phyloP scores from a whole-genome alignment of 2,797 vertebrate species.

The Glossophaga mutica region DNA sequence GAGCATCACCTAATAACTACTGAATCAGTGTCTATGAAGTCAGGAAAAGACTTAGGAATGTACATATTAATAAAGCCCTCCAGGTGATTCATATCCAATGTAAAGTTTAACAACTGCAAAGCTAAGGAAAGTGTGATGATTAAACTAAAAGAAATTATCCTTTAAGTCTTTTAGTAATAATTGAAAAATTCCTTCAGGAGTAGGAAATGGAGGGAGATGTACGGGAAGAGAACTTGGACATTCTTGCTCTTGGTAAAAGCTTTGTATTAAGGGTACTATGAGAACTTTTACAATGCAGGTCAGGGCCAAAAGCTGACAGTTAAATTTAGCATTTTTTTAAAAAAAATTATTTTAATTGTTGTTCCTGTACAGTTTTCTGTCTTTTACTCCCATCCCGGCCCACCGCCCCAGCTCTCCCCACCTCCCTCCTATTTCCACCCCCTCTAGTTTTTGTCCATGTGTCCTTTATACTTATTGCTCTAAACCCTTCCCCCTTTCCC shows the following conservation, averaged over 20 bases:
- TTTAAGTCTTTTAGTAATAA: background rate
- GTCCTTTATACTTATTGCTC: too few species aligned
- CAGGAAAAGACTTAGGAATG: background rate
- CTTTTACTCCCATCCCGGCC: too few species aligned
- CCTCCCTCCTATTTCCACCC: too few species aligned
- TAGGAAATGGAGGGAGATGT: background rate
- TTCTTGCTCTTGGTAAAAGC: background rate
- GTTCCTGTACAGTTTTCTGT: too few species aligned
- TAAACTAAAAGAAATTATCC: slow-evolving; percentile 2
- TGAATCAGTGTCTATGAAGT: background rate
- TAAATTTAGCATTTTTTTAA: too few species aligned
- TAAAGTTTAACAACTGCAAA: slow-evolving; percentile 3
- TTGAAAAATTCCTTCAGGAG: background rate
- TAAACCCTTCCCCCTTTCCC: too few species aligned
- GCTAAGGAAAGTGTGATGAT: background rate
- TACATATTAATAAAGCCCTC: background rate
- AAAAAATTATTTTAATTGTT: too few species aligned
- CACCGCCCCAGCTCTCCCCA: too few species aligned
- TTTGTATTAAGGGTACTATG: background rate
- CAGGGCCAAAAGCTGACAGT: background rate
- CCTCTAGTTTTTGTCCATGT: too few species aligned
- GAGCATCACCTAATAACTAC: background rate
- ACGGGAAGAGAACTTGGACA: background rate
- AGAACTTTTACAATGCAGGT: background rate
- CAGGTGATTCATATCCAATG: background rate